Evolutionary conservation across 2,113 vertebrate genomes (phyloP).

Genomic region (Nestor notabilis): DNA sequence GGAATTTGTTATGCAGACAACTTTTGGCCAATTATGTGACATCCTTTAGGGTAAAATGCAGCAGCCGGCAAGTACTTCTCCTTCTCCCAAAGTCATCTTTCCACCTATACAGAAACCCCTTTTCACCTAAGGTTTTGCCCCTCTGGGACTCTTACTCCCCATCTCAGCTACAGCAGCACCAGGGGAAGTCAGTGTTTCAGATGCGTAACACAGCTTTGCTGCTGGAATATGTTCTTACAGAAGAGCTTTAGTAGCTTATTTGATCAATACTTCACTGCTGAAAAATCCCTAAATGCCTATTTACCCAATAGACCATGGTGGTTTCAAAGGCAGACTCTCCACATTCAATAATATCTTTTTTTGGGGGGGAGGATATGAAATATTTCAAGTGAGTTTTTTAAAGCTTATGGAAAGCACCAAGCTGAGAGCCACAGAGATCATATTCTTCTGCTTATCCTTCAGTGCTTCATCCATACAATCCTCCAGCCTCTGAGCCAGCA

Average conservation of each 20-base stretch:
- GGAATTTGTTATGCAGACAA: neutral
- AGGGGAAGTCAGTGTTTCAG: neutral
- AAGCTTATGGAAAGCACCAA: neutral
- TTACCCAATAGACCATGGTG: conserved; percentile 14
- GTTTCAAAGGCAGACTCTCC: conserved; percentile 40
- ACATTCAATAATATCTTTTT: neutral
- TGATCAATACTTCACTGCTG: conserved; percentile 66
- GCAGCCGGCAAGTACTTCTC: neutral
- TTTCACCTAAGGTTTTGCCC: neutral
- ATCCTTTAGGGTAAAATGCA: neutral
- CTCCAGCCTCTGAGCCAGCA: neutral
- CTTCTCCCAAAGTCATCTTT: neutral
- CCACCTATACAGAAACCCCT: neutral
- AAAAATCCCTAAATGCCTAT: conserved; percentile 58
- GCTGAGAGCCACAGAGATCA: neutral
- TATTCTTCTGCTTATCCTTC: neutral
- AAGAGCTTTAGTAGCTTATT: conserved; percentile 48
- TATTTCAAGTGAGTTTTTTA: conserved; percentile 12
- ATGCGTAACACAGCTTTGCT: conserved; percentile 9
- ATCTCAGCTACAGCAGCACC: neutral
- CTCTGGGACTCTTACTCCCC: neutral
- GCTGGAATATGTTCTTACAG: conserved; percentile 32
- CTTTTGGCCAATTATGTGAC: neutral
- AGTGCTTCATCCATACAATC: neutral
- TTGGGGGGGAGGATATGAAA: neutral